Conservation (phyloP, 2,888 invertebrate genomes). For the Epistrophe grossulariae region DNA sequence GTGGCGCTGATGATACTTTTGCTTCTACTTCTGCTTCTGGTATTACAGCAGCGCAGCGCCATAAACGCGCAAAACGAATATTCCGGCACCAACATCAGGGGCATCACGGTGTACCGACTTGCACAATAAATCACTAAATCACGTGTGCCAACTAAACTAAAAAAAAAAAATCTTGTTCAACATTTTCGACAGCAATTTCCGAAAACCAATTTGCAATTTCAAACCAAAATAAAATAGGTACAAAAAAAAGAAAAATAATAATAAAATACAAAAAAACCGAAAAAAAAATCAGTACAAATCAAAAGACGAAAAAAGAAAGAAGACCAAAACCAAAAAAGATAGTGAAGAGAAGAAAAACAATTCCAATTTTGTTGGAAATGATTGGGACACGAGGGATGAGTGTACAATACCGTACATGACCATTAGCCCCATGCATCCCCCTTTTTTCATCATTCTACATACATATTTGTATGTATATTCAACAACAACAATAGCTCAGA, state of each 20-base stretch:
- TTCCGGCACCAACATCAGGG: neutral
- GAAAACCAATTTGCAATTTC: constrained; percentile 72
- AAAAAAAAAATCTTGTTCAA: constrained; percentile 39
- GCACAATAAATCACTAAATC: constrained; percentile 64
- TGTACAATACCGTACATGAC: neutral
- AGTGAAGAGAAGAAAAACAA: constrained; percentile 42
- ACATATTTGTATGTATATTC: neutral
- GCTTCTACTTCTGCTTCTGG: constrained; percentile 51
- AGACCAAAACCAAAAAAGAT: constrained; percentile 2
- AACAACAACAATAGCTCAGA: constrained; percentile 10
- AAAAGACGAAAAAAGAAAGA: constrained; percentile 13
- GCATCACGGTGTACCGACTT: constrained; percentile 8
- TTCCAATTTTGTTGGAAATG: constrained; percentile 65
- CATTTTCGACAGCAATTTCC: constrained; percentile 60
- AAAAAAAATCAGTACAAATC: constrained; percentile 24
- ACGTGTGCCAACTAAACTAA: constrained; percentile 39
- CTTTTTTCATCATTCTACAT: constrained; percentile 29
- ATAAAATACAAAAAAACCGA: constrained; percentile 15
- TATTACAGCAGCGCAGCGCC: constrained; percentile 39
- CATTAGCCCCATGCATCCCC: constrained; percentile 35
- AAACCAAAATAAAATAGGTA: constrained; percentile 32
- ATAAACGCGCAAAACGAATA: constrained; percentile 33
- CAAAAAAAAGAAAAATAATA: constrained; percentile 25
- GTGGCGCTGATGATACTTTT: constrained; percentile 19
- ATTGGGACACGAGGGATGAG: constrained; percentile 29